Base-by-base conservation (phyloP, 1,140 invertebrate species). In the Eufriesea mexicana region DNA sequence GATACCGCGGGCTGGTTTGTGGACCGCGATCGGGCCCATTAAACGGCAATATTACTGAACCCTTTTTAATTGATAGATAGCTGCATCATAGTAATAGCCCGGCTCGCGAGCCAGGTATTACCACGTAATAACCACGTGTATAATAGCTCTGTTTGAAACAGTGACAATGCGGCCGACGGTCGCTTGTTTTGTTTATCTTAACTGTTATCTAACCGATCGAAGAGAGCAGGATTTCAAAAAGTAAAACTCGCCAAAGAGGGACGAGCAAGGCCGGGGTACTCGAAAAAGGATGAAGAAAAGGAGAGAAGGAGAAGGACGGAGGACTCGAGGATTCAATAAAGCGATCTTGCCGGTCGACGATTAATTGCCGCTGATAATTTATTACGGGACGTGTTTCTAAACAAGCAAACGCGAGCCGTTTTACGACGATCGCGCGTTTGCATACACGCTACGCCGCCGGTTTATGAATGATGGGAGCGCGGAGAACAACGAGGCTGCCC, bases 321-420 rank as follows among this genome's bases (percentile, higher is more conserved):
- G 10, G 25, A 55, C 12, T 18, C 35, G 12, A 23, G 51, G 59
- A 66, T 81, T 81, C 79, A 81, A 81, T 81, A 74, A 81, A 81
- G 70, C 71, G 79, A 81, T 81, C 77, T 28, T 62, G n/a, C 45
- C 71, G 12, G 35, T 57, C 57, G 49, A 55, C 71, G 79, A 81
- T 81, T 81, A 81, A 81, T 74, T 49, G 79, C 49, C 14, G 1
- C 71, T 49, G 79, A 81, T 81, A 57, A 81, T 75, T 75, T 75
- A 75, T 74, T 47, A 54, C n/a, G 68, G 18, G 70, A 54, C 59
- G 49, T 35, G 79, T 67, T 59, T 81, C 72, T 75, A 81, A 81
- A 81, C 62, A 66, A 51, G 61, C 49, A 6, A 72, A 66, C 51
- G 23, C 18, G 23, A 10, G 25, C 18, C 49, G 35, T 59, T 59